Evolutionary conservation across 1,140 invertebrate genomes (phyloP).

Genomic region (Nebria ingens): DNA sequence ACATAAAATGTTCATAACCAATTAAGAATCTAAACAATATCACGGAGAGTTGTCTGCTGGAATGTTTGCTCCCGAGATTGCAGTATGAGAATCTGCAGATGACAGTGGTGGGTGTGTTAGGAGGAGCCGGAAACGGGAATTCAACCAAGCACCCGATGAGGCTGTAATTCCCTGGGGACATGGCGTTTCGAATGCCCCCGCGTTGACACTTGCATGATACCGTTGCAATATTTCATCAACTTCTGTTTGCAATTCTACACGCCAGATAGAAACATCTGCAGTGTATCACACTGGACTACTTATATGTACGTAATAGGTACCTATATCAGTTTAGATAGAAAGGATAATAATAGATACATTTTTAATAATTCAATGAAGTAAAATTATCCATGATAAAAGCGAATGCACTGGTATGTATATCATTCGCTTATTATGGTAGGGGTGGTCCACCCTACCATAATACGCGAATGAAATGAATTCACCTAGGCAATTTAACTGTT

Average conservation of each 20-base stretch:
- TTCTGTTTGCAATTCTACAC: background rate
- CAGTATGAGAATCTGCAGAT: constrained; percentile 6
- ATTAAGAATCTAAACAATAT: constrained; percentile 8
- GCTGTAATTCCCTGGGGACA: background rate
- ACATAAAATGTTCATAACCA: constrained; percentile 7
- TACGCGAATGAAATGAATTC: too few species aligned
- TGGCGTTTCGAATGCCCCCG: background rate
- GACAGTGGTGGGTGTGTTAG: background rate
- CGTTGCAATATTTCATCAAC: constrained; percentile 1
- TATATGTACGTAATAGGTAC: too few species aligned
- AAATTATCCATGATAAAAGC: too few species aligned
- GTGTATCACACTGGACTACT: background rate
- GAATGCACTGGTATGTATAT: too few species aligned
- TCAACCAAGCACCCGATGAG: too few species aligned
- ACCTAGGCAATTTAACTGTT: too few species aligned
- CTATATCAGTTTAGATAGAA: too few species aligned
- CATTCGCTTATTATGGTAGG: too few species aligned
- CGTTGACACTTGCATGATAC: constrained; percentile 4
- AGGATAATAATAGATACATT: too few species aligned
- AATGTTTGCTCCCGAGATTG: constrained; percentile 5
- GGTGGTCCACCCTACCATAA: too few species aligned
- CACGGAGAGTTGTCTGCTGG: constrained; percentile 2
- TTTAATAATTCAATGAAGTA: too few species aligned
- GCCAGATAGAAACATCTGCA: background rate
- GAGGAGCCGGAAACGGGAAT: too few species aligned